These are phyloP conservation scores for Typhlomys cinereus DNA, from an alignment of 2,113 vertebrate species.

Conservation along the genomic window DNA sequence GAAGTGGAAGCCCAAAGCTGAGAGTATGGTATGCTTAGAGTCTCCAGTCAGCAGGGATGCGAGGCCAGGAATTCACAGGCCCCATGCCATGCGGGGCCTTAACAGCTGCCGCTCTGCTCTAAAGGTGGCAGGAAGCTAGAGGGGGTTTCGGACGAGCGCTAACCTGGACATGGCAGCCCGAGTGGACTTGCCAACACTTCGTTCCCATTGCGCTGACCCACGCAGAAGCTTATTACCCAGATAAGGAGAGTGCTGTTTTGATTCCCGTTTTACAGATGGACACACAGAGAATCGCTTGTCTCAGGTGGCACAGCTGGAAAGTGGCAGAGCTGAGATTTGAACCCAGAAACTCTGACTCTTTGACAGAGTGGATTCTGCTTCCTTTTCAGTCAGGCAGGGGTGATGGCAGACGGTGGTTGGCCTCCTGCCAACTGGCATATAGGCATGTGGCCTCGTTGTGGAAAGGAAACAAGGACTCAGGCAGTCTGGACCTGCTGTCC, in stretches of 20 bases:
- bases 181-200: neutral
- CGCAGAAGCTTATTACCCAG: neutral
- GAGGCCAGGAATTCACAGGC: no score
- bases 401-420: neutral
- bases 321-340: neutral
- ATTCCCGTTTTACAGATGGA: neutral
- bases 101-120: neutral
- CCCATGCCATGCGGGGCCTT: neutral
- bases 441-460: neutral
- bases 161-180: neutral
- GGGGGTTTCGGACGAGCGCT: neutral
- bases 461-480: neutral
- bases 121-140: neutral
- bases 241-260: neutral
- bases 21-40: neutral
- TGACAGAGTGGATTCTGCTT: neutral
- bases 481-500: neutral
- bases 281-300: neutral
- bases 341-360: neutral
- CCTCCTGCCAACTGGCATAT: neutral
- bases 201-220: neutral
- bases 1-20: neutral
- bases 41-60: neutral
- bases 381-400: neutral
- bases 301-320: constrained; percentile 13